Evolutionary conservation across 2,113 vertebrate species (phyloP).

Genomic region (Pseudorasbora parva): DNA sequence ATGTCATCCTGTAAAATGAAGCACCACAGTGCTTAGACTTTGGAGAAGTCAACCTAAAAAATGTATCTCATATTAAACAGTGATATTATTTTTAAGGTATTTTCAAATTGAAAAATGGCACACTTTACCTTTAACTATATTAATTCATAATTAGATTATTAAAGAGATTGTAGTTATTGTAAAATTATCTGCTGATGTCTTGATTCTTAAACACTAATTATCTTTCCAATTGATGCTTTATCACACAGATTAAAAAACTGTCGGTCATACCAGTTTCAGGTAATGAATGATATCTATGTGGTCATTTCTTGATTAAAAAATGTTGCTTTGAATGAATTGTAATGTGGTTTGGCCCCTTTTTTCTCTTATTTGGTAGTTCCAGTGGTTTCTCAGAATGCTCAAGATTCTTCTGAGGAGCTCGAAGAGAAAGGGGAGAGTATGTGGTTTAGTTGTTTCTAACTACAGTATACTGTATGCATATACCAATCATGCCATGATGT

Average conservation of each 20-base stretch:
- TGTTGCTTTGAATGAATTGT: background rate
- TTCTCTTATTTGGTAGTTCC: constrained; percentile 54
- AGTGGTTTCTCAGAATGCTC: constrained; percentile 4
- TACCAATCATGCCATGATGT: background rate
- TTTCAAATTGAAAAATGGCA: background rate
- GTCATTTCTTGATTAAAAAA: background rate
- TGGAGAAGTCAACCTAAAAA: background rate
- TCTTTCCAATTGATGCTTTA: constrained; percentile 32
- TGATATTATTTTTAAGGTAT: background rate
- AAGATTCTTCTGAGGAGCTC: background rate
- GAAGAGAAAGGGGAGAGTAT: constrained; percentile 68
- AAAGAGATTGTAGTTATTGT: constrained; percentile 1
- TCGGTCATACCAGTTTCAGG: constrained; percentile 57
- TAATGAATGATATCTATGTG: constrained; percentile 36
- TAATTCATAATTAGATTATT: background rate
- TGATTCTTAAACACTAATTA: constrained; percentile 15
- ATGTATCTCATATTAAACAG: background rate
- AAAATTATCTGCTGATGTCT: background rate
- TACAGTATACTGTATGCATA: background rate
- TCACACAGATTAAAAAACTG: constrained; percentile 72
- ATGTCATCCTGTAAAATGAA: background rate
- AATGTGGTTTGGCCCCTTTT: background rate
- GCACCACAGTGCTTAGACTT: background rate
- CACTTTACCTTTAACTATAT: background rate
- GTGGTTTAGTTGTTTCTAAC: background rate